These are phyloP conservation scores for Macrotus californicus DNA, from an alignment of 2,113 vertebrate species.

Conservation along the genomic window DNA sequence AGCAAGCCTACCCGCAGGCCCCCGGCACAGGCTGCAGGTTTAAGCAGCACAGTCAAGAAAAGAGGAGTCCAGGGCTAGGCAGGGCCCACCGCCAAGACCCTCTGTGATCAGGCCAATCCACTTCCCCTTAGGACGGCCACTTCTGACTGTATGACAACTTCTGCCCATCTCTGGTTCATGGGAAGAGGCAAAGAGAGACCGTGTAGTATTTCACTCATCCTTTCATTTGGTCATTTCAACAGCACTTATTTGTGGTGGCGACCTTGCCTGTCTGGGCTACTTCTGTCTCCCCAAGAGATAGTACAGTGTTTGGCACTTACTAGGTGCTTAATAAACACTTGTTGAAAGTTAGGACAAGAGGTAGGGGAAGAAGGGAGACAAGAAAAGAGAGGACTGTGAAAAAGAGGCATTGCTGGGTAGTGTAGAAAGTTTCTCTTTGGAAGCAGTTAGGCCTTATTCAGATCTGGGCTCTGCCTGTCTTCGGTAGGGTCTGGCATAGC, in stretches of 20 bases:
- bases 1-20: not conserved
- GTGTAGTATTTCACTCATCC: rapidly evolving
- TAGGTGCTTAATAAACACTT: not conserved
- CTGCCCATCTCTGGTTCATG: not conserved
- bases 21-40: not conserved
- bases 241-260: not conserved
- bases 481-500: not conserved
- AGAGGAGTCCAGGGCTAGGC: not conserved
- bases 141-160: not conserved
- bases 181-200: not conserved
- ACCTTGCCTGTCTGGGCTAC: not conserved
- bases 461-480: not conserved
- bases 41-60: not conserved
- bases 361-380: not conserved
- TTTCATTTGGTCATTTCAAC: not conserved
- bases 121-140: not conserved
- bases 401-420: not conserved
- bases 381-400: not conserved
- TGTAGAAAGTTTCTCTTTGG: not conserved
- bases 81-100: not conserved
- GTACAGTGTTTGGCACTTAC: not conserved
- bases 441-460: not conserved
- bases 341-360: not conserved
- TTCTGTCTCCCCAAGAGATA: not conserved
- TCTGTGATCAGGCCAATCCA: not conserved